Base-by-base conservation (phyloP, 2,888 invertebrate species). In the Nymphalis polychloros region DNA sequence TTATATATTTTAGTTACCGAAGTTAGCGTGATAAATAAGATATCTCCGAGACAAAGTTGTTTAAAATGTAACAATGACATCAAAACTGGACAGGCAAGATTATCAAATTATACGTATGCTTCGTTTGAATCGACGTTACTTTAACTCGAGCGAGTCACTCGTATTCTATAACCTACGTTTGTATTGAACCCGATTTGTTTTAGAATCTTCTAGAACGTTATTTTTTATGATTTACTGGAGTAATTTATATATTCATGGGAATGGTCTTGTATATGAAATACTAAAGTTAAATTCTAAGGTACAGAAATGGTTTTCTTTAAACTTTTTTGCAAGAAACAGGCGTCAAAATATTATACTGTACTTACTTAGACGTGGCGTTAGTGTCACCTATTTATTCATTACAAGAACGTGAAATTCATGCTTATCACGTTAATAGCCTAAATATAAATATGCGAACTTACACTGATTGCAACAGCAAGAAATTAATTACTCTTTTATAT, bases 41-140 rank as follows among this genome's bases (percentile, higher is more conserved):
- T 10, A 41, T 57, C 55, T 19, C 31, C 53, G 16, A 57, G 16
- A 65, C 52, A 23, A 47, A 57, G 55, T 57, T 13, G 57, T 57
- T 63, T 23, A 55, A 57, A 57, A 67, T 41, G 52, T 50, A 63
- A 67, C 61, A 67, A 67, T 65, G 47, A 52, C 69, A 59, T 59
- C 47, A 61, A 59, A 69, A 62, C 62, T 65, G 69, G 59, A 63
- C 53, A 7, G 60, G 23, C 69, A 48, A 63, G 63, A 63, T 70
- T 67, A 67, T 70, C 69, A 67, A 67, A 70, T 67, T 66, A 67
- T 53, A 60, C 59, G 57, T 57, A 49, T 67, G 70, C 67, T 61
- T 20, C 61, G 60, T 66, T 72, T 59, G 48, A 35, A 68, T 8
- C 1, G 19, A 50, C 59, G 63, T 10, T 19, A 27, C 49, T 46